Evolutionary conservation across 2,888 invertebrate genomes (phyloP), one percentile per base, ranked within the genome.

Genomic region (Caenorhabditis macrosperma): DNA sequence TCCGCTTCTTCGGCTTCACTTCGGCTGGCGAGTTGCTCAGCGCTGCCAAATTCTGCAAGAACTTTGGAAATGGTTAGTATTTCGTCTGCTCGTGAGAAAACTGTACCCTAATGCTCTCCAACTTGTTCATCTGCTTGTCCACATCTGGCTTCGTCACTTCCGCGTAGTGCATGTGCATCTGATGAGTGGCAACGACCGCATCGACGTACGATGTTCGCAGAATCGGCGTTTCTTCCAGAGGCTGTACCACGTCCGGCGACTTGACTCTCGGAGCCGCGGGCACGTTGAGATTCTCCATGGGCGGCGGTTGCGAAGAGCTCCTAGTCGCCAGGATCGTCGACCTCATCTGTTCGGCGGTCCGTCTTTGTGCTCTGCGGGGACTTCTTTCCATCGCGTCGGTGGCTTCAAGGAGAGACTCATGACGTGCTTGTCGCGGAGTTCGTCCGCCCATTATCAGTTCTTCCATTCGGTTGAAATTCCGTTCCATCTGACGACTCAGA

Each of bases 271-370:
- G 20, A 10, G 38, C 12, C 5, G 35, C 0, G 4, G 48, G 57
- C 30, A 17, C n/a, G 28, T 59, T 59, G 4, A 68, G 26, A 15
- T 30, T 48, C 1, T 59, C 59, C 6, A 50, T 35, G 1, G 71
- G 61, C 10, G 54, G 44, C 20, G 71, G 71, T 12, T 69, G 69
- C 22, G 69, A 69, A 22, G 69, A 69, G 20, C 69, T 69, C 2
- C 69, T 35, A 26, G 48, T 52, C 12, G 35, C 26, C 12, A 50
- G n/a, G 17, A 55, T 48, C 7, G 38, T 35, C 9, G 1, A 10
- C 24, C 38, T 38, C 38, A 38, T 38, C 15, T 38, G 9, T 15
- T 38, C 38, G 38, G 38, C 38, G 12, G 22, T 24, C 12, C 46
- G 24, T 26, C 60, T 46, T 2, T 17, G 17, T 7, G 35, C 35